Evolutionary conservation across 2,888 invertebrate genomes (phyloP).

Genomic region (Plutella xylostella): DNA sequence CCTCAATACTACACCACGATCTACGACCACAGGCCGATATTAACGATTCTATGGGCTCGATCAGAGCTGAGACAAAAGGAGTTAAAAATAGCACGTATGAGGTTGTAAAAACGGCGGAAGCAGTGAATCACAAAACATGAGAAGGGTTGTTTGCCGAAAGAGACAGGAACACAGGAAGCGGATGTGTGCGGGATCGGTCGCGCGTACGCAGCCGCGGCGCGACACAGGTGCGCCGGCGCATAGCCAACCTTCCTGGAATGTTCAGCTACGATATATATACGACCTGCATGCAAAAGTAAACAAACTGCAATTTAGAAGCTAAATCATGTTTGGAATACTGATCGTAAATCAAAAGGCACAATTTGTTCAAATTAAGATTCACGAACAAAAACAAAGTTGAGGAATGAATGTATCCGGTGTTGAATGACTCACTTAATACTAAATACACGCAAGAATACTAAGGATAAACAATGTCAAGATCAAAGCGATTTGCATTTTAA

Average conservation of each 20-base stretch:
- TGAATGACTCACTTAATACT: too few species aligned
- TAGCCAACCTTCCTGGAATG: constrained; percentile 28
- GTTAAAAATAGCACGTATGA: background rate
- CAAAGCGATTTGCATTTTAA: too few species aligned
- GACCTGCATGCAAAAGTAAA: constrained; percentile 34
- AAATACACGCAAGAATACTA: too few species aligned
- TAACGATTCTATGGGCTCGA: background rate
- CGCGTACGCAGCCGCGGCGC: constrained; percentile 22
- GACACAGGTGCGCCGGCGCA: constrained; percentile 34
- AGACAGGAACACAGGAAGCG: constrained; percentile 56
- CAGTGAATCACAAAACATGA: constrained; percentile 14
- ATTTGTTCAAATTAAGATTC: too few species aligned
- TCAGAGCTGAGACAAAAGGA: constrained; percentile 1
- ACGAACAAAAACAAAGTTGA: too few species aligned
- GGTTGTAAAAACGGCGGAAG: constrained; percentile 22
- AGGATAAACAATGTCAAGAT: too few species aligned
- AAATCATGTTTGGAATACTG: background rate
- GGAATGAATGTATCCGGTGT: too few species aligned
- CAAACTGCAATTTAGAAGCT: constrained; percentile 2
- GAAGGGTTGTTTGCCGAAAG: constrained; percentile 26
- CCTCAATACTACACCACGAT: background rate
- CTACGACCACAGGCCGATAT: background rate
- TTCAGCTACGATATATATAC: too few species aligned
- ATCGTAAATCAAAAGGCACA: too few species aligned
- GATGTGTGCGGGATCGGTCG: constrained; percentile 39